Evolutionary conservation across 35 echinoderm and acorn worm genomes (phyloP).

Genomic region (Apostichopus japonicus): DNA sequence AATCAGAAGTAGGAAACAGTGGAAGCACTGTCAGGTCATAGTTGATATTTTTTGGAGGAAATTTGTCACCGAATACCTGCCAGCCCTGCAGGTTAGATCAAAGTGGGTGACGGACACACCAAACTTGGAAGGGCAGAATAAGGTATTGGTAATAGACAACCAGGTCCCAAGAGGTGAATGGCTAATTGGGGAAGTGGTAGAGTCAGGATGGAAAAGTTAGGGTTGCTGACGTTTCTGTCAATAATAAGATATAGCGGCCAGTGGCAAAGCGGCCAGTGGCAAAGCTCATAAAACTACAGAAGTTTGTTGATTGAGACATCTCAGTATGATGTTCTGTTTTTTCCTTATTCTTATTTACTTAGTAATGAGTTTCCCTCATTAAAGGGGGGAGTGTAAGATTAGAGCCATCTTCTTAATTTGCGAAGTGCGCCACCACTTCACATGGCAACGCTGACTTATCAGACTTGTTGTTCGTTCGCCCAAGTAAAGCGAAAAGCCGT

Average conservation of each 20-base stretch:
- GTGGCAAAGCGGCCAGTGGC: too few species aligned
- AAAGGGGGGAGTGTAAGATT: background rate
- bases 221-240: conserved; percentile 45
- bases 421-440: too few species aligned
- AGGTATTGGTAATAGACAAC: conserved; percentile 42
- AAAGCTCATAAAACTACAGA: conserved; percentile 44
- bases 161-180: conserved; percentile 47
- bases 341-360: background rate
- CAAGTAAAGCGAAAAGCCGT: too few species aligned
- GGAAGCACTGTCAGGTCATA: conserved; percentile 45
- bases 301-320: conserved; percentile 31
- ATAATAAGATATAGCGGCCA: conserved; percentile 45
- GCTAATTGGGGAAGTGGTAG: conserved; percentile 37
- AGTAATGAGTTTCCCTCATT: conserved; percentile 18
- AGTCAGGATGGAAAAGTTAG: conserved; percentile 57
- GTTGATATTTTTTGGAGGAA: conserved; percentile 62
- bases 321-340: background rate
- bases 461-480: too few species aligned
- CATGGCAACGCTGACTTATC: too few species aligned
- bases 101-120: conserved; percentile 43
- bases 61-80: conserved; percentile 51
- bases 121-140: conserved; percentile 35
- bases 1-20: conserved; percentile 49
- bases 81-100: conserved; percentile 34
- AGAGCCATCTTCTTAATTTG: too few species aligned